A percentile compares a stretch with the other conserved stretches of the same genome.
Evolutionary conservation across 2,888 invertebrate genomes (phyloP).

Genomic region (Arctia plantaginis): DNA sequence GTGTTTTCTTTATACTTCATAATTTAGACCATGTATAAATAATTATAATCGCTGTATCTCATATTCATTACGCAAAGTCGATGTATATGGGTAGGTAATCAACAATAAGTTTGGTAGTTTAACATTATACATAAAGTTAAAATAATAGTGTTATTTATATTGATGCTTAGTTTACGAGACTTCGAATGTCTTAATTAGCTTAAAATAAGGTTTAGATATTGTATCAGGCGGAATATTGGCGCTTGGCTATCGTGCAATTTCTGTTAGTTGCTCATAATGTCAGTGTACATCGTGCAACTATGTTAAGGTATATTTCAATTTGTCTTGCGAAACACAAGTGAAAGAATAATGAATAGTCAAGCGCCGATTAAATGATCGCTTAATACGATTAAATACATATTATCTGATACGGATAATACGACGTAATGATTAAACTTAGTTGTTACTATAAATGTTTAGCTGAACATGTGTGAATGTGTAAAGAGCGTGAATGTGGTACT

Average conservation of each 20-base stretch:
- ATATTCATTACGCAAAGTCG: slow-evolving; percentile 74
- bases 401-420: slow-evolving; percentile 80
- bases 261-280: slow-evolving; percentile 31
- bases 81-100: slow-evolving; percentile 77
- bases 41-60: slow-evolving; percentile 74
- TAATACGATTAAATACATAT: slow-evolving; percentile 76
- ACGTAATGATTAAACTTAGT: slow-evolving; percentile 81
- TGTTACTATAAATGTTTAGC: slow-evolving; percentile 86
- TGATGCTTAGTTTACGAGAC: slow-evolving; percentile 82
- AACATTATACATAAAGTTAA: slow-evolving; percentile 79
- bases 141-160: slow-evolving; percentile 85
- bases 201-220: slow-evolving; percentile 77
- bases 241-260: slow-evolving; percentile 71
- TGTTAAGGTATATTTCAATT: slow-evolving; percentile 21
- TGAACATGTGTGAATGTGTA: slow-evolving; percentile 82
- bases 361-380: slow-evolving; percentile 74
- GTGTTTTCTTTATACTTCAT: slow-evolving; percentile 69
- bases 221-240: slow-evolving; percentile 74
- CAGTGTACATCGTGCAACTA: slow-evolving; percentile 19
- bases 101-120: slow-evolving; percentile 80
- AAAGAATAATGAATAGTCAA: slow-evolving; percentile 67
- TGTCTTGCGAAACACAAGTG: slow-evolving; percentile 9
- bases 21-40: slow-evolving; percentile 76
- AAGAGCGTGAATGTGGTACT: slow-evolving; percentile 81
- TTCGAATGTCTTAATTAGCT: slow-evolving; percentile 80